phyloP scores from a whole-genome alignment of 2,888 invertebrate species.

The Rhynchonema sp. region DNA sequence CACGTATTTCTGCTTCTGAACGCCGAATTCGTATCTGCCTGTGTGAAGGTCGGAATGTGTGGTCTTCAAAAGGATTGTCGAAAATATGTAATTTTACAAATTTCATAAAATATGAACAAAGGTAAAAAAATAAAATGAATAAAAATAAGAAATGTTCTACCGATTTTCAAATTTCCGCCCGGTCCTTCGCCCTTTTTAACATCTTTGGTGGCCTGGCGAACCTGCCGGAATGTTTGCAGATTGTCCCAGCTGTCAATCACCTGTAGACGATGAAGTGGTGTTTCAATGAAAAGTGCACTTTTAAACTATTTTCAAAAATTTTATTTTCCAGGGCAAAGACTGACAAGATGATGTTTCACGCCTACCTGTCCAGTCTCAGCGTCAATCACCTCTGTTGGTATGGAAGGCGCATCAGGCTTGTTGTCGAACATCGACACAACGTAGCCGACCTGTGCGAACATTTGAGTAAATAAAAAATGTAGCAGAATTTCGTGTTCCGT shows the following conservation, averaged over 20 bases:
- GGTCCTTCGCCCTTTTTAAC: background rate
- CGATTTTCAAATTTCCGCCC: background rate
- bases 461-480: no score
- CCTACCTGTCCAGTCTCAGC: background rate
- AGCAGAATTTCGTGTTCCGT: no score
- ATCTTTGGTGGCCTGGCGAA: background rate
- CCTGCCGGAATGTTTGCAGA: background rate
- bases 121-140: no score
- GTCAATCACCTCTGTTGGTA: background rate
- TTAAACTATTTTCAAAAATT: background rate
- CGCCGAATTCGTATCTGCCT: background rate
- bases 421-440: background rate
- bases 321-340: no score
- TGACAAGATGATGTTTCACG: no score
- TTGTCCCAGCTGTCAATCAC: background rate
- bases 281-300: background rate
- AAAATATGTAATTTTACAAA: no score
- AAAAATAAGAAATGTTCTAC: no score
- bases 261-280: background rate
- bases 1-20: background rate
- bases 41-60: no score
- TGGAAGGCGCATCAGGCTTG: background rate
- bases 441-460: no score
- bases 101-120: no score
- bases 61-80: no score